Percentiles rank a stretch among this genome's conserved stretches.
These are phyloP conservation scores for Drosophila nigromelanica DNA, from an alignment of 1,140 invertebrate species.

Conservation along the genomic window DNA sequence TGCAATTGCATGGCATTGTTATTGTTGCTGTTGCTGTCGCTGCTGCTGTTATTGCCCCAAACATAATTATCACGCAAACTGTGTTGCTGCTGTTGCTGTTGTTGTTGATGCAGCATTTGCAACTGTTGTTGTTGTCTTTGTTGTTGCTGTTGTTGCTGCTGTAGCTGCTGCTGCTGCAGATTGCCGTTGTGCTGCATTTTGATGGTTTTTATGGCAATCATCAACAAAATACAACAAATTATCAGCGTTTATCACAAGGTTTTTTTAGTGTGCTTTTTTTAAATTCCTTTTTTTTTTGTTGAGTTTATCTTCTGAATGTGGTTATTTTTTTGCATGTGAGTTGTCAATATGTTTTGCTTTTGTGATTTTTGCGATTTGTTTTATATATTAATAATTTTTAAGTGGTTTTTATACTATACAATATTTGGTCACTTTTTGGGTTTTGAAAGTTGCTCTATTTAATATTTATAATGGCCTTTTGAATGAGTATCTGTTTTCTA, in stretches of 20 bases:
- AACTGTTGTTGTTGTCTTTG: slow-evolving; percentile 42
- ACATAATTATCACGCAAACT: slow-evolving; percentile 58
- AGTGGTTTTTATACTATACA: slow-evolving; percentile 17
- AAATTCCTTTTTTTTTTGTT: slow-evolving; percentile 12
- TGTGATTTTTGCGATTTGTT: neutral
- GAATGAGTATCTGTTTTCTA: slow-evolving; percentile 1
- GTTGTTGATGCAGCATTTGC: slow-evolving; percentile 47
- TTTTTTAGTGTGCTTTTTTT: slow-evolving; percentile 29
- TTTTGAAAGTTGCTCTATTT: slow-evolving; percentile 1
- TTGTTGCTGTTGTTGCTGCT: slow-evolving; percentile 33
- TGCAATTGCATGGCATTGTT: slow-evolving; percentile 47
- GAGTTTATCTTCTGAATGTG: slow-evolving; percentile 19
- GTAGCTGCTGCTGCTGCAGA: slow-evolving; percentile 39
- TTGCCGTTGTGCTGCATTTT: slow-evolving; percentile 71
- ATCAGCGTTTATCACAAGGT: slow-evolving; percentile 71
- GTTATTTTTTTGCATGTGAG: slow-evolving; percentile 11
- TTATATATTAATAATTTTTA: neutral
- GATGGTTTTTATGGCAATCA: slow-evolving; percentile 71
- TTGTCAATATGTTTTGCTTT: too few relatives aligned
- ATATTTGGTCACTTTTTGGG: slow-evolving; percentile 45
- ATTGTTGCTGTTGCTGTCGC: slow-evolving; percentile 16
- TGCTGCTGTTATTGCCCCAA: slow-evolving; percentile 47
- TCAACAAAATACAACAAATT: slow-evolving; percentile 69
- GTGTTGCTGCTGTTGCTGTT: slow-evolving; percentile 49
- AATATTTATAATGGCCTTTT: slow-evolving; percentile 10